Percentiles rank a stretch among this genome's conserved stretches.
These are phyloP conservation scores for Columba janthina DNA, from an alignment of 2,113 vertebrate species.

Conservation along the genomic window DNA sequence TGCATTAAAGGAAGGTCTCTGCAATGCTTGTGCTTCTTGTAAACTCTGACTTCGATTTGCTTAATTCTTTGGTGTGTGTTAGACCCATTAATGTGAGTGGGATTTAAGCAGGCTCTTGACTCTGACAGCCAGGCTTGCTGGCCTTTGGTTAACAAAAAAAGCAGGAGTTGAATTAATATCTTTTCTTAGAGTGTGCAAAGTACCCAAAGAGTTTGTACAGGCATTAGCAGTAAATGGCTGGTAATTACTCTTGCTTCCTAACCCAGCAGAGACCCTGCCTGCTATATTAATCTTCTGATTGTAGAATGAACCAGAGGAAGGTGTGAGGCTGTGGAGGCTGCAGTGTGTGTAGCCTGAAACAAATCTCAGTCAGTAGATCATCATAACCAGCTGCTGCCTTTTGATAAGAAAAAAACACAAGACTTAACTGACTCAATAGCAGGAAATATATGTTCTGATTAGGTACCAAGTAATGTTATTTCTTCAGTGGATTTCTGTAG, in stretches of 20 bases:
- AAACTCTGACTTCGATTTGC: background rate
- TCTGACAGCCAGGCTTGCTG: background rate
- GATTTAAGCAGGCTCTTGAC: background rate
- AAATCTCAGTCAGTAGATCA: background rate
- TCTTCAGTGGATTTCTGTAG: background rate
- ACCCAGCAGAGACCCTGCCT: background rate
- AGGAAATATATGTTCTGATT: background rate
- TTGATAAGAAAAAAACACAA: background rate
- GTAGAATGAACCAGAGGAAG: background rate
- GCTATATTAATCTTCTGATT: background rate
- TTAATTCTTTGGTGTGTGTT: background rate
- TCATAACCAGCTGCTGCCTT: slow-evolving; percentile 3
- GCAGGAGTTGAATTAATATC: background rate
- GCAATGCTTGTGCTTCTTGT: background rate
- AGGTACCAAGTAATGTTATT: background rate
- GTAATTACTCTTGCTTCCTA: slow-evolving; percentile 8
- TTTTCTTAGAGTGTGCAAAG: background rate
- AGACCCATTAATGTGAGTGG: background rate
- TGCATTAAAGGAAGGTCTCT: background rate
- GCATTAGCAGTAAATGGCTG: slow-evolving; percentile 7
- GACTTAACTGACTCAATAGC: background rate
- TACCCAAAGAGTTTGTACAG: background rate
- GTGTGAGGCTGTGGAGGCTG: slow-evolving; percentile 7
- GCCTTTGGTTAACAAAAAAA: background rate
- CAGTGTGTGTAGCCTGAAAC: background rate